Conservation (phyloP, 2,888 invertebrate genomes). For the Ferrisia virgata region DNA sequence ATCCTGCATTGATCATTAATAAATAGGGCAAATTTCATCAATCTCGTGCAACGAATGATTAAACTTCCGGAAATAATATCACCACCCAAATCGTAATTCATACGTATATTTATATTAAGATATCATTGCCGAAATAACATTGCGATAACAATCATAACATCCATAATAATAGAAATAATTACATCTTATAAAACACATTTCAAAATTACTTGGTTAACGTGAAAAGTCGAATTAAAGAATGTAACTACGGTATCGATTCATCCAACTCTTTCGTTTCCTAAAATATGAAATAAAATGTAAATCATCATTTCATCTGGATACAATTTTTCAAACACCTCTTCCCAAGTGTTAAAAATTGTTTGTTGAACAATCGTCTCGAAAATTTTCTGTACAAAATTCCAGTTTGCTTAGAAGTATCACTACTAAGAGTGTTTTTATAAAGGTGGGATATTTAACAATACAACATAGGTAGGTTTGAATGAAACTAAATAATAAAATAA, state of each 20-base stretch:
- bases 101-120: constrained; percentile 5
- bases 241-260: not conserved
- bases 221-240: not conserved
- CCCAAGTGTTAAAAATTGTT: too few relatives aligned
- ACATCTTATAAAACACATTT: not conserved
- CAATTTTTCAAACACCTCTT: too few relatives aligned
- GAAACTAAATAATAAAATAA: not conserved
- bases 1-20: not conserved
- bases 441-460: not conserved
- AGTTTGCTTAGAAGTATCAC: too few relatives aligned
- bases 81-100: not conserved
- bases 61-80: too few relatives aligned
- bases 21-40: too few relatives aligned
- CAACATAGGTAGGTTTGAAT: too few relatives aligned
- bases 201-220: not conserved
- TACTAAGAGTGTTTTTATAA: not conserved
- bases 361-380: too few relatives aligned
- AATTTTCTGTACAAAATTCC: too few relatives aligned
- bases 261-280: not conserved
- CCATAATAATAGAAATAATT: not conserved
- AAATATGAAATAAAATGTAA: not conserved
- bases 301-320: not conserved
- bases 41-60: too few relatives aligned
- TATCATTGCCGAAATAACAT: not conserved
- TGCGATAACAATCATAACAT: not conserved